phyloP scores from a whole-genome alignment of 1,140 invertebrate genomes.

The Adoxophyes honmai region DNA sequence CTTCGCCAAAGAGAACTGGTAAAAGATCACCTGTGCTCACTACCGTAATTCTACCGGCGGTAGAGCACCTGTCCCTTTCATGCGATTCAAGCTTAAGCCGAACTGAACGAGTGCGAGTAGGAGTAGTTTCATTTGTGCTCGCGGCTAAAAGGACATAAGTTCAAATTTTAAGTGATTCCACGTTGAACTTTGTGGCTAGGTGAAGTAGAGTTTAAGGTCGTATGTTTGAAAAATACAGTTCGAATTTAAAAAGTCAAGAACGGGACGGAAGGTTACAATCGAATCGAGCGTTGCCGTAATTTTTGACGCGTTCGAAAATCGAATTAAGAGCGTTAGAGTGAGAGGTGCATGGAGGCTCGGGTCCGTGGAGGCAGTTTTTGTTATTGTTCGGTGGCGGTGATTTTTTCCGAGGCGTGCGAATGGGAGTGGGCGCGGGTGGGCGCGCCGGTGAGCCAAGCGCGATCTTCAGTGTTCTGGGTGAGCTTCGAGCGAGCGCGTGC shows the following conservation, averaged over 20 bases:
- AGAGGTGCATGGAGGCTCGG: slow-evolving; percentile 65
- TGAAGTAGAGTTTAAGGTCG: slow-evolving; percentile 18
- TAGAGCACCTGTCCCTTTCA: slow-evolving; percentile 76
- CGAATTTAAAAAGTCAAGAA: slow-evolving; percentile 40
- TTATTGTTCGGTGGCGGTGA: slow-evolving; percentile 68
- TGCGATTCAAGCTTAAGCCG: slow-evolving; percentile 69
- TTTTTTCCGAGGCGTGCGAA: slow-evolving; percentile 74
- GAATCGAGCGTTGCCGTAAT: slow-evolving; percentile 66
- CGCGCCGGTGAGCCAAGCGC: slow-evolving; percentile 69
- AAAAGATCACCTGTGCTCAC: slow-evolving; percentile 78
- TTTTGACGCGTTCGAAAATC: slow-evolving; percentile 74
- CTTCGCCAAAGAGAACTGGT: slow-evolving; percentile 60
- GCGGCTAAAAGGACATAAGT: slow-evolving; percentile 33
- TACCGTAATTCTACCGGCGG: slow-evolving; percentile 74
- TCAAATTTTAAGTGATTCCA: slow-evolving; percentile 13
- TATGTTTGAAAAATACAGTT: slow-evolving; percentile 5
- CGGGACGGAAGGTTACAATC: slow-evolving; percentile 66
- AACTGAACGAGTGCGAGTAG: slow-evolving; percentile 75
- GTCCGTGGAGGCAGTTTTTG: slow-evolving; percentile 67
- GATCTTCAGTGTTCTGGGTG: slow-evolving; percentile 74
- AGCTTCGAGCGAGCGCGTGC: slow-evolving; percentile 73
- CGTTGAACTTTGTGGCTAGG: slow-evolving; percentile 25
- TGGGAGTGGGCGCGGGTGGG: slow-evolving; percentile 74
- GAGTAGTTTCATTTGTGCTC: slow-evolving; percentile 54
- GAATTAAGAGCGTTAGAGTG: slow-evolving; percentile 74